A percentile compares a stretch with the other conserved stretches of the same genome.
Conservation (phyloP, 2,888 invertebrate species). For the Dromius quadrimaculatus region DNA sequence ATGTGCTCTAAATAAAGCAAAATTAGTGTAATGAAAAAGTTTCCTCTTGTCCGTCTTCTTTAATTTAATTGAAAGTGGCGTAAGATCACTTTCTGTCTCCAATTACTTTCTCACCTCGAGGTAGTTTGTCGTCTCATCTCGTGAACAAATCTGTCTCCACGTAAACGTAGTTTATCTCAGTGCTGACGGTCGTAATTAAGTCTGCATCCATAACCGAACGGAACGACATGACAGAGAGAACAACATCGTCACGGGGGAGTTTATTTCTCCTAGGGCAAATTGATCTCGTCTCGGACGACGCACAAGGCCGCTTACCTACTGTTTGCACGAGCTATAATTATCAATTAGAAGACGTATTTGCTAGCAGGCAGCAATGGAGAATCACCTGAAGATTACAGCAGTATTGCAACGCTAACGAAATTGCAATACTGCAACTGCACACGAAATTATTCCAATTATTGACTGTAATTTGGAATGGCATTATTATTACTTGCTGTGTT, state of each 20-base stretch:
- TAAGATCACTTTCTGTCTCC: background rate
- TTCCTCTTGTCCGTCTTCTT: too few relatives aligned
- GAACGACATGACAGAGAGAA: conserved; percentile 1
- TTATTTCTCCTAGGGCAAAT: conserved; percentile 26
- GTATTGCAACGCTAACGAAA: too few relatives aligned
- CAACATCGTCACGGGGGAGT: background rate
- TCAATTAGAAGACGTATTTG: conserved; percentile 27
- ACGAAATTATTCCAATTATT: too few relatives aligned
- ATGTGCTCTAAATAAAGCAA: too few relatives aligned
- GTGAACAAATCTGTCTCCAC: conserved; percentile 12
- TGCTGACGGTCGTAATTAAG: conserved; percentile 28
- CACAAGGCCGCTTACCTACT: conserved; percentile 7
- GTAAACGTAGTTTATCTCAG: conserved; percentile 24
- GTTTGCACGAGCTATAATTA: conserved; percentile 32
- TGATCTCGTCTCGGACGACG: conserved; percentile 21
- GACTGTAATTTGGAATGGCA: too few relatives aligned
- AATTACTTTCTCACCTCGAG: conserved; percentile 5
- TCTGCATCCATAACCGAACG: conserved; percentile 21
- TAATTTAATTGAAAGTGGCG: too few relatives aligned
- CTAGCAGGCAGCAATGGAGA: too few relatives aligned
- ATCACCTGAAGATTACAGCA: too few relatives aligned
- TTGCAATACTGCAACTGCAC: too few relatives aligned
- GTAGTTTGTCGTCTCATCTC: conserved; percentile 1
- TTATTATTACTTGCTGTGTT: too few relatives aligned
- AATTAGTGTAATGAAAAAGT: too few relatives aligned